Evolutionary conservation across 2,888 invertebrate species (phyloP).

Genomic region (Glaucopsyche alexis): DNA sequence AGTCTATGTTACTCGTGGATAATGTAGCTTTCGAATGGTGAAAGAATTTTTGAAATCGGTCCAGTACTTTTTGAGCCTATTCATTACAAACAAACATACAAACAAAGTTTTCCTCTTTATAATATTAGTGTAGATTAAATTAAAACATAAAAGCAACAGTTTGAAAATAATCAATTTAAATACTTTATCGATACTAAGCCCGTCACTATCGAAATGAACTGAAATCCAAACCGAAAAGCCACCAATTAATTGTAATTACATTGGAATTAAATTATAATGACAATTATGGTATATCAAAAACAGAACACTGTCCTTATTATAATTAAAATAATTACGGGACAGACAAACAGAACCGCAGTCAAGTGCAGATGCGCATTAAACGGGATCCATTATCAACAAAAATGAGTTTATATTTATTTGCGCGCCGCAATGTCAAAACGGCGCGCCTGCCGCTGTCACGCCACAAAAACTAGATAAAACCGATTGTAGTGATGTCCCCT

Average conservation of each 20-base stretch:
- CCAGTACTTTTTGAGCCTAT: too few species aligned
- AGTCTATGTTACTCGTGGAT: too few species aligned
- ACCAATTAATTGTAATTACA: conserved; percentile 38
- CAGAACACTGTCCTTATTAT: conserved; percentile 45
- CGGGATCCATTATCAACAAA: conserved; percentile 77
- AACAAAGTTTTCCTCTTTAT: too few species aligned
- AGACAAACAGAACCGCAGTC: conserved; percentile 66
- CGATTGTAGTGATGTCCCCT: conserved; percentile 41
- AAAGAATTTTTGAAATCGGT: too few species aligned
- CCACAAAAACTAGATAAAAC: conserved; percentile 71
- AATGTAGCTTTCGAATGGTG: too few species aligned
- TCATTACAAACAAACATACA: too few species aligned
- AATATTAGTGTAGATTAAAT: too few species aligned
- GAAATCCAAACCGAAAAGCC: conserved; percentile 35
- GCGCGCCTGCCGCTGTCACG: conserved; percentile 55
- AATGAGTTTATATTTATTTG: conserved; percentile 75
- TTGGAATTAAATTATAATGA: conserved; percentile 41
- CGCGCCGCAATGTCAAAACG: conserved; percentile 66
- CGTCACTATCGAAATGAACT: conserved; percentile 29
- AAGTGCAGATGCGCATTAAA: conserved; percentile 71
- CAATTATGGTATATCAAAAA: conserved; percentile 47
- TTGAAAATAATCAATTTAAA: conserved; percentile 5
- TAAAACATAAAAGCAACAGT: not conserved
- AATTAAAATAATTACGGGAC: conserved; percentile 50
- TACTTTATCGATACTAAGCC: not conserved